Conservation (phyloP, 2,797 vertebrate genomes). For the Malacoraja senta region DNA sequence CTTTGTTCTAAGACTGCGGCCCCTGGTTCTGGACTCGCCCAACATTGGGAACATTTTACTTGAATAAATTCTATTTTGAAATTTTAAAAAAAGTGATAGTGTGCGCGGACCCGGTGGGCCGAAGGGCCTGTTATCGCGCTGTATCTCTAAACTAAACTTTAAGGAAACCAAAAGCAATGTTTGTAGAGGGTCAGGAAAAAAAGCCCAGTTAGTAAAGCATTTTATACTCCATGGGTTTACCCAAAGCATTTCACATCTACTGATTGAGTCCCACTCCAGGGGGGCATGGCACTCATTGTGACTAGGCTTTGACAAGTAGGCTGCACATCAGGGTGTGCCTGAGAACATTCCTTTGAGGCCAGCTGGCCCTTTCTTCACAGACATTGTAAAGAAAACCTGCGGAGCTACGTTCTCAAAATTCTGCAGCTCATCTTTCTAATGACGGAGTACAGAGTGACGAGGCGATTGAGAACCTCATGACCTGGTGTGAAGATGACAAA, state of each 20-base stretch:
- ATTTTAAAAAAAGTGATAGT: no score
- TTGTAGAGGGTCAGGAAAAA: not conserved
- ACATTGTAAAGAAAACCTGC: not conserved
- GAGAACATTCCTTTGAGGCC: not conserved
- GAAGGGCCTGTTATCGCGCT: no score
- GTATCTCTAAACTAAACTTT: no score
- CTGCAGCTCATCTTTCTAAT: not conserved
- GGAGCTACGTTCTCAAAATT: not conserved
- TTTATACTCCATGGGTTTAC: not conserved
- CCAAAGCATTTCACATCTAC: not conserved
- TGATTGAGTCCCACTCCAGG: not conserved
- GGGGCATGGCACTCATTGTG: not conserved
- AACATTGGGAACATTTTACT: no score
- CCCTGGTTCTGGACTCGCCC: no score
- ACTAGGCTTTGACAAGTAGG: no score
- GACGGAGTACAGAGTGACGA: no score
- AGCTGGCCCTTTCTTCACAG: not conserved
- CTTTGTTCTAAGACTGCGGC: no score
- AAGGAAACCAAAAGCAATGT: not conserved
- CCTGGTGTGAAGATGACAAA: no score
- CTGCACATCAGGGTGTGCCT: not conserved
- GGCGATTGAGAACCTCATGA: no score
- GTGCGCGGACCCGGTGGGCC: no score
- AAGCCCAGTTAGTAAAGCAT: not conserved
- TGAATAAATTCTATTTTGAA: no score